These are phyloP conservation scores for Piezodorus guildinii DNA, from an alignment of 1,140 invertebrate genomes.

Conservation along the genomic window DNA sequence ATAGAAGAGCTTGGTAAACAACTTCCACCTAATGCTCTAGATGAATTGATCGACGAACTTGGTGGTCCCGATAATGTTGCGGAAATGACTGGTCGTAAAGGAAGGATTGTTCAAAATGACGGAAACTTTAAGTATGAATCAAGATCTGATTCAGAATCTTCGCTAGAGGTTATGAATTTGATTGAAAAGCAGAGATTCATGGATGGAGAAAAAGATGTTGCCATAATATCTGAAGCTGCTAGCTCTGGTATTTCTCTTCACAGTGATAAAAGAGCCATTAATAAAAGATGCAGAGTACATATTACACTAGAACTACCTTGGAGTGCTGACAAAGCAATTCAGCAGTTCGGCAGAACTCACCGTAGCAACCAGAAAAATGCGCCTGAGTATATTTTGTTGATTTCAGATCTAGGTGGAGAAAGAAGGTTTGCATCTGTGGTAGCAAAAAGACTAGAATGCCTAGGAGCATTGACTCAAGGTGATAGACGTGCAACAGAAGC, in stretches of 20 bases:
- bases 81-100: constrained; percentile 96
- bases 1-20: constrained; percentile 77
- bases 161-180: constrained; percentile 91
- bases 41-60: constrained; percentile 94
- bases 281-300: constrained; percentile 87
- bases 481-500: constrained; percentile 94
- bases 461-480: constrained; percentile 94
- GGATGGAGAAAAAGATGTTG: constrained; percentile 96
- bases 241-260: constrained; percentile 94
- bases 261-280: constrained; percentile 83
- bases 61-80: constrained; percentile 95
- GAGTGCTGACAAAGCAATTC: constrained; percentile 98
- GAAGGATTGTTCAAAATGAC: constrained; percentile 84
- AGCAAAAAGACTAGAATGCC: constrained; percentile 86
- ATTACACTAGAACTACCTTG: constrained; percentile 97
- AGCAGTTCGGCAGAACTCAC: constrained; percentile 91
- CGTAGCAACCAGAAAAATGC: constrained; percentile 86
- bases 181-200: constrained; percentile 73
- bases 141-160: constrained; percentile 83
- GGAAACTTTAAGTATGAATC: constrained; percentile 87
- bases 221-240: constrained; percentile 98
- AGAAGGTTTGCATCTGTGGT: constrained; percentile 89
- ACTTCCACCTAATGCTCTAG: constrained; percentile 93
- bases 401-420: constrained; percentile 96
- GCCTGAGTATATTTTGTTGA: constrained; percentile 97